Conservation (phyloP, 2,888 invertebrate species). For the Laothoe populi region DNA sequence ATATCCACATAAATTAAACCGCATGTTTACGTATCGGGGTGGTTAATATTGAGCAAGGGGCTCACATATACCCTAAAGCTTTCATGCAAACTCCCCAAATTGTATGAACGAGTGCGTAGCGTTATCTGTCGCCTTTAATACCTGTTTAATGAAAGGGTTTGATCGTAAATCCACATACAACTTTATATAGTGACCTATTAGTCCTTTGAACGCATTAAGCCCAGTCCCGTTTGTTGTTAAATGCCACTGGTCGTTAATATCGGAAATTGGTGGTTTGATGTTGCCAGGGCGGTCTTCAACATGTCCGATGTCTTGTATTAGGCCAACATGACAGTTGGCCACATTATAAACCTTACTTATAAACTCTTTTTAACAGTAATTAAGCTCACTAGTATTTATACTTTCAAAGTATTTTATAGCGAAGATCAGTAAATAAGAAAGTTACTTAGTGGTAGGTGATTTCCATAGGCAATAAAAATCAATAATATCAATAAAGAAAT, state of each 20-base stretch:
- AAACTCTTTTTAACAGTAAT: too few species aligned
- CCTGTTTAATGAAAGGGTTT: conserved; percentile 83
- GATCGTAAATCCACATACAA: conserved; percentile 83
- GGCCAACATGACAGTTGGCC: too few species aligned
- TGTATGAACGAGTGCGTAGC: conserved; percentile 76
- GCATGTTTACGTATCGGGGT: conserved; percentile 64
- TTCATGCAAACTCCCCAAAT: conserved; percentile 69
- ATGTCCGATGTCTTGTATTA: background rate
- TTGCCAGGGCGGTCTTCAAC: background rate
- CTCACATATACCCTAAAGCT: conserved; percentile 69
- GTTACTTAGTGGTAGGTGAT: too few species aligned
- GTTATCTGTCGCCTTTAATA: conserved; percentile 81
- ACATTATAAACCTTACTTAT: too few species aligned
- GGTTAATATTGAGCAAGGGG: conserved; percentile 63
- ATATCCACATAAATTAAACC: conserved; percentile 64
- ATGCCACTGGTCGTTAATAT: conserved; percentile 17
- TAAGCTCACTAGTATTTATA: too few species aligned
- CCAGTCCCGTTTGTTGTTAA: conserved; percentile 30
- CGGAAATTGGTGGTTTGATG: conserved; percentile 10
- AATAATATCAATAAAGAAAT: too few species aligned
- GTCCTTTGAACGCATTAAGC: conserved; percentile 56
- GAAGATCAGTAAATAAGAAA: too few species aligned
- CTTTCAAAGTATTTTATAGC: too few species aligned
- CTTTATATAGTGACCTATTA: conserved; percentile 78
- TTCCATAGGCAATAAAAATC: too few species aligned